Evolutionary conservation across 2,888 invertebrate species (phyloP).

Genomic region (Steromphala cineraria): DNA sequence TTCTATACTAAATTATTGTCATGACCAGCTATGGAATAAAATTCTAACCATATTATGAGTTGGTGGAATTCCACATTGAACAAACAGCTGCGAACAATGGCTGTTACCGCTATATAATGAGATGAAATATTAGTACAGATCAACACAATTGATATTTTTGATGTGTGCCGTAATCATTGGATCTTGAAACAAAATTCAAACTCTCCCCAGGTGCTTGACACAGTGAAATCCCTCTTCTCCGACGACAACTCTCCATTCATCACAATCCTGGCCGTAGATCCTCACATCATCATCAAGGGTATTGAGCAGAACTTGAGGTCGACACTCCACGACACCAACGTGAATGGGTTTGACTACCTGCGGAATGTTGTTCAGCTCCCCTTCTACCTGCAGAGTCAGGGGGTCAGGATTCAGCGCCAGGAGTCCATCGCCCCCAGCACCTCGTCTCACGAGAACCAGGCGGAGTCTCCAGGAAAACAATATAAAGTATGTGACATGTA

Average conservation of each 20-base stretch:
- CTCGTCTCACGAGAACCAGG: not conserved
- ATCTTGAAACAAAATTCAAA: constrained; percentile 73
- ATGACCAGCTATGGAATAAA: too few species aligned
- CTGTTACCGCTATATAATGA: too few species aligned
- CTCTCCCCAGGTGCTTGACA: constrained; percentile 85
- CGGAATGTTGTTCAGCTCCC: constrained; percentile 98
- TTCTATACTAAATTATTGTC: too few species aligned
- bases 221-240: constrained; percentile 95
- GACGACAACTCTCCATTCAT: constrained; percentile 96
- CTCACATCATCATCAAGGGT: constrained; percentile 97
- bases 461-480: constrained; percentile 10
- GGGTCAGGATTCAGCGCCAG: constrained; percentile 81
- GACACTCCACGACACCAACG: constrained; percentile 86
- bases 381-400: constrained; percentile 95
- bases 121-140: too few species aligned
- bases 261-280: constrained; percentile 96
- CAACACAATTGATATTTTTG: too few species aligned
- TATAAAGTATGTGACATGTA: constrained; percentile 31
- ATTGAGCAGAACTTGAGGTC: constrained; percentile 72
- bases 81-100: too few species aligned
- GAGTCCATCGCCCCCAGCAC: constrained; percentile 14
- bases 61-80: too few species aligned
- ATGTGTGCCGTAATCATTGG: not conserved
- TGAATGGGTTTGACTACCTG: constrained; percentile 92
- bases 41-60: too few species aligned